Percentiles rank a stretch among this genome's conserved stretches.
These are phyloP conservation scores for Stictonetta naevosa DNA, from an alignment of 2,113 vertebrate genomes.

Conservation along the genomic window DNA sequence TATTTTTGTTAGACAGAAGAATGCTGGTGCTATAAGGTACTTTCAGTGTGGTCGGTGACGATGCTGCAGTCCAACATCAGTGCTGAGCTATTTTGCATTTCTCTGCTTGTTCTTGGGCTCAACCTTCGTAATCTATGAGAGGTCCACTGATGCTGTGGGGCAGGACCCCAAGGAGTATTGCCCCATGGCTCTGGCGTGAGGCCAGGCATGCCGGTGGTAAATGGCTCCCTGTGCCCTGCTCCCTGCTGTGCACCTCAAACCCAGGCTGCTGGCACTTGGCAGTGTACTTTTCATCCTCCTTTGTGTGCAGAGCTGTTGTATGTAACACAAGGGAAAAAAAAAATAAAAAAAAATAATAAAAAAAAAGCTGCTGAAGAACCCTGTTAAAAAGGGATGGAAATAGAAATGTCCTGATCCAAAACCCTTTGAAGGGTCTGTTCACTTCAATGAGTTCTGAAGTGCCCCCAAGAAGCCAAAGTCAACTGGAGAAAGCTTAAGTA, in stretches of 20 bases:
- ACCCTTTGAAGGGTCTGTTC: not conserved
- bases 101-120: not conserved
- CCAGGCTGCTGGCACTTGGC: not conserved
- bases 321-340: not conserved
- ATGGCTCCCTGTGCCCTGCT: not conserved
- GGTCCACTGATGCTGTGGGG: not conserved
- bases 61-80: accelerated
- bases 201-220: accelerated
- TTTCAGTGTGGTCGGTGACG: accelerated
- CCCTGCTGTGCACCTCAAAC: accelerated
- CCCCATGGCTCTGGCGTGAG: accelerated
- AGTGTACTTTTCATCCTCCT: not conserved
- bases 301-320: accelerated
- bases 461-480: not conserved
- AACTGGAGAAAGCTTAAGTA: not conserved
- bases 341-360: too few species aligned
- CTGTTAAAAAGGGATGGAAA: not conserved
- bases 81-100: not conserved
- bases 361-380: not conserved
- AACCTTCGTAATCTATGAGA: not conserved
- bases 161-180: not conserved
- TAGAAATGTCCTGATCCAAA: not conserved
- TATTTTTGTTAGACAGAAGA: not conserved
- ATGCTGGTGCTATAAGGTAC: not conserved
- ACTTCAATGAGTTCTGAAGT: not conserved